Evolutionary conservation across 1,140 invertebrate genomes (phyloP), one percentile per base, ranked within the genome.

Genomic region (Arion vulgaris): DNA sequence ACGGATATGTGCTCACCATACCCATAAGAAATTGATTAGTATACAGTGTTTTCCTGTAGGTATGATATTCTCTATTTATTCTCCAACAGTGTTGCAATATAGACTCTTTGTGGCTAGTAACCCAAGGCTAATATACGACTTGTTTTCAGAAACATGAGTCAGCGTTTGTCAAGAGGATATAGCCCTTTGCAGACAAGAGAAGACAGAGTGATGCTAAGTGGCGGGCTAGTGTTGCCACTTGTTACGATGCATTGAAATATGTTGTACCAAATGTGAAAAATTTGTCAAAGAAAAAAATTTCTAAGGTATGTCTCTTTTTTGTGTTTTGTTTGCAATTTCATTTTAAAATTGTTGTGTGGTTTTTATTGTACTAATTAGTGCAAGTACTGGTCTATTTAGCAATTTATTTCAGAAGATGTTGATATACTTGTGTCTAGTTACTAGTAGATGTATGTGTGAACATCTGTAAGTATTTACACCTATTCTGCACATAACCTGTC

Each of bases 171-270:
- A 13, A 28, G 36, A 26, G 38, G 57, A 38, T 66, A 72, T 36
- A 80, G 78, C 32, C 84, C 87, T 38, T 83, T 88, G 75, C 71
- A 77, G 84, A 86, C 0, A 80, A 89, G 73, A 83, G 89, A n/a
- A 83, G 90, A 28, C 89, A 90, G 76, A 89, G 87, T 69, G 90
- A 91, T 86, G 89, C 90, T 32, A 89, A 89, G 75, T 91, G 90
- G 90, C 78, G 90, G 71, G 90, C 90, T 11, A 91, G 89, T 86
- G 87, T 91, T n/a, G 88, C 89, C 13, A 87, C 83, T 53, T 90
- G 89, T 79, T 91, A 89, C 78, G 88, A 90, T 39, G 89, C 88
- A 13, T 84, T 91, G 15, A 90, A 90, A 66, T 84, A 86, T 45
- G 86, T 91, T 26, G 87, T 90, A 36, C 85, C 86, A 53, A 85